Evolutionary conservation across 2,888 invertebrate species (phyloP).

Genomic region (Chamaedrilus cognettii): DNA sequence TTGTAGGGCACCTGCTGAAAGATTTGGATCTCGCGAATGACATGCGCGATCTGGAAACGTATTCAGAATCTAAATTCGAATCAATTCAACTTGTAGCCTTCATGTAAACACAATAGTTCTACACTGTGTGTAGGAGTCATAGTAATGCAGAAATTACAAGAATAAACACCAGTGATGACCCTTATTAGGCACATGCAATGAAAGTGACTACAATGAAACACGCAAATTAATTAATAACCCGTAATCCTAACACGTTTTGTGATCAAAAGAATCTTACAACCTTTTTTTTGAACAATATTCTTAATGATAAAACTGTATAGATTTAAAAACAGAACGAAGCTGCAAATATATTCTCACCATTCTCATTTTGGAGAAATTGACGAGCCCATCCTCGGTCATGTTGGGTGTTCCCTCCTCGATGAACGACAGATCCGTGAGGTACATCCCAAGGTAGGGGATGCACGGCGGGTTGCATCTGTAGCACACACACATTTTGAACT

Average conservation of each 20-base stretch:
- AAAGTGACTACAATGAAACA: no score
- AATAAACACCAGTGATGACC: no score
- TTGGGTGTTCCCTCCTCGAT: conserved; percentile 92
- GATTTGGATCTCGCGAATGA: conserved; percentile 86
- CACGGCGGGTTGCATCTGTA: conserved; percentile 70
- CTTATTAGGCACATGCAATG: no score
- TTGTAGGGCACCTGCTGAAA: conserved; percentile 91
- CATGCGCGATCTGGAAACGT: conserved; percentile 79
- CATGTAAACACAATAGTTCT: no score
- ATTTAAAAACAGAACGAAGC: no score
- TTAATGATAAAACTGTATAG: background rate
- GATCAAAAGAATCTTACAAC: background rate
- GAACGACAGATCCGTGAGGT: conserved; percentile 86
- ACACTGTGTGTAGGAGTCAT: no score
- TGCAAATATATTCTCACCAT: no score
- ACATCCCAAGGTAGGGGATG: conserved; percentile 71
- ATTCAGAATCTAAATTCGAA: background rate
- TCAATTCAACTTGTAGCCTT: no score
- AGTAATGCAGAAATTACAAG: no score
- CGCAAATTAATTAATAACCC: no score
- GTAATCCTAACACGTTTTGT: background rate
- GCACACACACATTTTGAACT: conserved; percentile 16
- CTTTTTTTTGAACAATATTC: background rate
- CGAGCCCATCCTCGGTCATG: conserved; percentile 82
- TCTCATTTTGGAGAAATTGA: conserved; percentile 94